These are phyloP conservation scores for Trichosurus vulpecula DNA, from an alignment of 2,797 vertebrate species.

Conservation along the genomic window DNA sequence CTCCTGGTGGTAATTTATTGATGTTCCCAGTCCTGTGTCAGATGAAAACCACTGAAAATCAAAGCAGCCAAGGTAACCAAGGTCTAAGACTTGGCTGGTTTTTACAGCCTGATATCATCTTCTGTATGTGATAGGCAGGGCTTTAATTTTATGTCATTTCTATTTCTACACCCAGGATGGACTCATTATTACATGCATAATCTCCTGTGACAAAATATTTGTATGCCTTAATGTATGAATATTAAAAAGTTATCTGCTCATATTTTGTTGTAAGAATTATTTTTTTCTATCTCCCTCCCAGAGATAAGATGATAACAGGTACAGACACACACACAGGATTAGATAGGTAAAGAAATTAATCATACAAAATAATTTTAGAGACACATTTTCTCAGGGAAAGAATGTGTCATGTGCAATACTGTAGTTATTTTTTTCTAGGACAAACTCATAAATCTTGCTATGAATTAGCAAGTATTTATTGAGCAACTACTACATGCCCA, in stretches of 20 bases:
- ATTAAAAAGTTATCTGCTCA: background rate
- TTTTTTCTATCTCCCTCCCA: background rate
- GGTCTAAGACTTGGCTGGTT: background rate
- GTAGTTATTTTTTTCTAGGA: conserved; percentile 14
- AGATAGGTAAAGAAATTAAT: conserved; percentile 5
- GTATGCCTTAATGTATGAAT: conserved; percentile 8
- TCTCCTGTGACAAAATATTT: conserved; percentile 8
- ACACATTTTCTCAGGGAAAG: background rate
- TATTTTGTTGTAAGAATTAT: background rate
- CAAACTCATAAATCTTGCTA: conserved; percentile 36
- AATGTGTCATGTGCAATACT: background rate
- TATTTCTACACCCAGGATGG: background rate
- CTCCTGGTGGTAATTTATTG: conserved; percentile 57
- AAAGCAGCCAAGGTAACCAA: background rate
- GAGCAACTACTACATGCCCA: background rate
- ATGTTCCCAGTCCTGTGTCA: background rate
- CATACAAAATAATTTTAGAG: background rate
- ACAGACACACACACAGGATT: background rate
- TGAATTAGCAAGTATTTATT: conserved; percentile 25
- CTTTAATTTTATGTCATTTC: background rate
- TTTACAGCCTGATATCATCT: background rate
- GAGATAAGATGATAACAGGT: background rate
- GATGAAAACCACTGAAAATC: conserved; percentile 3
- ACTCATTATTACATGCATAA: background rate
- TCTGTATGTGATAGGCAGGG: background rate